phyloP scores from a whole-genome alignment of 2,888 invertebrate genomes.

The Apodemia duryi region DNA sequence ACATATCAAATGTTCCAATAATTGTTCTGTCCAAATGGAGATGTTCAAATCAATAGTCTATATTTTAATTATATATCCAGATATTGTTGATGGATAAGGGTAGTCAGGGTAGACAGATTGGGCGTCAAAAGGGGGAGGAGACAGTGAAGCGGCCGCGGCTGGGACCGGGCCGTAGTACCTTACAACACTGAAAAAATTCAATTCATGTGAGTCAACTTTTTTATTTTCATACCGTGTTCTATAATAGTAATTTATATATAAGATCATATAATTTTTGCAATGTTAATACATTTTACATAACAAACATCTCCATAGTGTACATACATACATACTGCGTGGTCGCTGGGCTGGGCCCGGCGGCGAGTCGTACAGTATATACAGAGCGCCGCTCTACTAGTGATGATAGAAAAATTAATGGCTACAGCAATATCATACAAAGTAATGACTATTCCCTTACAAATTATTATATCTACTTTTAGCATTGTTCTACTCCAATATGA shows the following conservation, averaged over 20 bases:
- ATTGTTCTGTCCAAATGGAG: no score
- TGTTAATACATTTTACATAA: conserved; percentile 79
- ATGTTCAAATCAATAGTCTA: no score
- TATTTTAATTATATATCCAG: no score
- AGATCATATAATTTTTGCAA: conserved; percentile 79
- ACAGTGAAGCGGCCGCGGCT: background rate
- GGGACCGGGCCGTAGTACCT: conserved; percentile 42
- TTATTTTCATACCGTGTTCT: conserved; percentile 78
- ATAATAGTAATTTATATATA: conserved; percentile 79
- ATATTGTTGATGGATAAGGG: background rate
- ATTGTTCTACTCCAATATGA: conserved; percentile 75
- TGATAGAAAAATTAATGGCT: conserved; percentile 76
- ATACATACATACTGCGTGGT: conserved; percentile 61
- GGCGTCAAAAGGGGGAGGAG: background rate
- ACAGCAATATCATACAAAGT: conserved; percentile 80
- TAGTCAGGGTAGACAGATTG: background rate
- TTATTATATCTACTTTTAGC: conserved; percentile 75
- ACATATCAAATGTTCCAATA: no score
- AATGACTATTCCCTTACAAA: conserved; percentile 80
- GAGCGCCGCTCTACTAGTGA: conserved; percentile 56
- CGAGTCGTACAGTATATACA: conserved; percentile 47
- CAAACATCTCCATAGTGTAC: conserved; percentile 76
- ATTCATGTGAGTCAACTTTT: conserved; percentile 76
- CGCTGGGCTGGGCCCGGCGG: conserved; percentile 36
- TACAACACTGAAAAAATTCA: conserved; percentile 68